Base-by-base conservation (phyloP, 2,797 vertebrate species). In the Hippocampus kuda region DNA sequence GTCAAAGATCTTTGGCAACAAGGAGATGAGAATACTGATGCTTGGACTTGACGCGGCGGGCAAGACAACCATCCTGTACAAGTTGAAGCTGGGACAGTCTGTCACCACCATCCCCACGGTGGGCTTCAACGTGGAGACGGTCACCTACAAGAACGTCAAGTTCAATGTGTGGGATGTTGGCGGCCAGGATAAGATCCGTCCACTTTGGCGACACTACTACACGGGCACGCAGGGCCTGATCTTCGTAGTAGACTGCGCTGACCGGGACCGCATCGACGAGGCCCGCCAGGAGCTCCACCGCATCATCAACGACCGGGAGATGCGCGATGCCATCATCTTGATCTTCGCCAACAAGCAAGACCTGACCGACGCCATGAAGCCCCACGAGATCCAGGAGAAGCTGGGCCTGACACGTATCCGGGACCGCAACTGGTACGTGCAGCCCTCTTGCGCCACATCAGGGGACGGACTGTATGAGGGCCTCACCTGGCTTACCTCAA, bases 301-400 rank as follows among this genome's bases (percentile, higher is more conserved):
- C 77, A 98, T 99, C 82, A 98, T 98, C 86, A 98, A 97, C 60
- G 96, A 99, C 92, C 92, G 96, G 73, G 97, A 99, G 90, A 99
- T 99, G 97, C 91, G 95, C 89, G 96, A 99, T 77, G 96, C 96
- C 85, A 99, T 98, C 89, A 99, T 98, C 90, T 92, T 98, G 82
- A 95, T 99, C 88, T 99, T 99, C 80, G 97, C 96, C 90, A 99
- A 98, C 91, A 99, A 99, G 88, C 97, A 99, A 89, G 96, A 99
- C 91, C 94, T 99, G 70, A 92, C 93, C 0, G 97, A 99, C 66
- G 95, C 97, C 88, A 99, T 98, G 96, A 99, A 99, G 75, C 96
- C 97, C 68, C 97, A 99, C n/a, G 97, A 99, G 91, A 98, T 99
- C 90, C 97, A 99, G 88, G 97, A 99, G 91, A 99, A 99, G 92